These are phyloP conservation scores for Ictidomys tridecemlineatus DNA, from an alignment of 2,113 vertebrate genomes.

Conservation along the genomic window DNA sequence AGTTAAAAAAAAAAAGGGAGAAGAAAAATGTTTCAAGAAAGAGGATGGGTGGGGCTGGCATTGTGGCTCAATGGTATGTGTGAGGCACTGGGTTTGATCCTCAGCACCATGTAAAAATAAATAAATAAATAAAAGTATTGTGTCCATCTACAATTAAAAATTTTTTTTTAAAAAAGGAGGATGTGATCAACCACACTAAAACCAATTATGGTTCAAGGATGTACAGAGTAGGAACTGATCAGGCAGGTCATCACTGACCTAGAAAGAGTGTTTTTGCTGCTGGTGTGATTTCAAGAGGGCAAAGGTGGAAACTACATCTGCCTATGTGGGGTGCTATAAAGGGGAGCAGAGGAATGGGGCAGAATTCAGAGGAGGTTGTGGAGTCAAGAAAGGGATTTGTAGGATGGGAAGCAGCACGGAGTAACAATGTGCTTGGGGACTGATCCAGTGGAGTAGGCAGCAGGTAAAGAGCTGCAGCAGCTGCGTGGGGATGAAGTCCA, in stretches of 20 bases:
- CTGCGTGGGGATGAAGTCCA: not conserved
- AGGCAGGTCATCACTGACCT: not conserved
- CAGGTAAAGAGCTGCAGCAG: accelerated
- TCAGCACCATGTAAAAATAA: too few relatives aligned
- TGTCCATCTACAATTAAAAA: too few relatives aligned
- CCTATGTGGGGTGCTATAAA: not conserved
- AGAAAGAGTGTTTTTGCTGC: not conserved
- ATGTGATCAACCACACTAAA: not conserved
- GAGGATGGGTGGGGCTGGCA: too few relatives aligned
- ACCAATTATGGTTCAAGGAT: not conserved
- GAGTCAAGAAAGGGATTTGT: not conserved
- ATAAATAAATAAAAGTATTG: too few relatives aligned
- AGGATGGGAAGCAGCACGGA: not conserved
- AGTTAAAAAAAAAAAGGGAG: not conserved
- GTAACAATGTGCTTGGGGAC: not conserved
- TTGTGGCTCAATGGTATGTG: too few relatives aligned
- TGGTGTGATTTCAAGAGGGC: not conserved
- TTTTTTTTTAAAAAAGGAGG: not conserved
- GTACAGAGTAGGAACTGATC: not conserved
- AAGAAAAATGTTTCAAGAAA: not conserved
- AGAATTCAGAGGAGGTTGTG: not conserved
- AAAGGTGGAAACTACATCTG: not conserved
- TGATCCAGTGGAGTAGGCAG: too few relatives aligned
- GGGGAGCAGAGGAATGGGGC: not conserved
- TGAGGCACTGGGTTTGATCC: too few relatives aligned